Evolutionary conservation across 2,888 invertebrate genomes (phyloP).

Genomic region (Chironomus tentans): DNA sequence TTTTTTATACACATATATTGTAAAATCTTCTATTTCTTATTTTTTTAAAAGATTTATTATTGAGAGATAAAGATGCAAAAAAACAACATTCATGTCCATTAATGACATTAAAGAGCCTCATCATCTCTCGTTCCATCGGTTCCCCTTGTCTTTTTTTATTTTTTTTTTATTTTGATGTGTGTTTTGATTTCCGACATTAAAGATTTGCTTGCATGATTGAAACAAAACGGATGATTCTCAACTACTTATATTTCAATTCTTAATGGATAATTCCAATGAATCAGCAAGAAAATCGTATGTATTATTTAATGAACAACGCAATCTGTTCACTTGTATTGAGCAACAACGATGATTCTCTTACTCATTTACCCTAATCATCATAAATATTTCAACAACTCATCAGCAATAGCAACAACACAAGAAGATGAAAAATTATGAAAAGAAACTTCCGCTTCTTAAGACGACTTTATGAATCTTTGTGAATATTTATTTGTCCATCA

Average conservation of each 20-base stretch:
- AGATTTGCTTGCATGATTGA: conserved; percentile 1
- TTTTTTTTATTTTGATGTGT: background rate
- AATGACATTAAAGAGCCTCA: conserved; percentile 8
- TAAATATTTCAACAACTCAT: background rate
- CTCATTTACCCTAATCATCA: background rate
- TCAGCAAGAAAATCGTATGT: background rate
- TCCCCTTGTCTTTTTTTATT: background rate
- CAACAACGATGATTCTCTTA: background rate
- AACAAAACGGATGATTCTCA: conserved; percentile 1
- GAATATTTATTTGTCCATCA: too few relatives aligned
- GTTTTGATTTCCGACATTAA: background rate
- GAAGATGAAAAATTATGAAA: background rate
- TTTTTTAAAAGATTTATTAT: background rate
- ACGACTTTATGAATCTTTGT: too few relatives aligned
- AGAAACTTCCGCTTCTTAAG: background rate
- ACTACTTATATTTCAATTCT: background rate
- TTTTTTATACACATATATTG: background rate
- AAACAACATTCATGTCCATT: background rate
- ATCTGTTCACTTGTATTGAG: background rate
- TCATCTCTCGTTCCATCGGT: background rate
- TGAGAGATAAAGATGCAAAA: background rate
- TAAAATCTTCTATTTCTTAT: background rate
- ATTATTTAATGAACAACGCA: conserved; percentile 17
- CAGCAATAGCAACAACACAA: background rate
- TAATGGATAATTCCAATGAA: conserved; percentile 4